Evolutionary conservation across 2,888 invertebrate species (phyloP).

Genomic region (Deroplatys truncata): DNA sequence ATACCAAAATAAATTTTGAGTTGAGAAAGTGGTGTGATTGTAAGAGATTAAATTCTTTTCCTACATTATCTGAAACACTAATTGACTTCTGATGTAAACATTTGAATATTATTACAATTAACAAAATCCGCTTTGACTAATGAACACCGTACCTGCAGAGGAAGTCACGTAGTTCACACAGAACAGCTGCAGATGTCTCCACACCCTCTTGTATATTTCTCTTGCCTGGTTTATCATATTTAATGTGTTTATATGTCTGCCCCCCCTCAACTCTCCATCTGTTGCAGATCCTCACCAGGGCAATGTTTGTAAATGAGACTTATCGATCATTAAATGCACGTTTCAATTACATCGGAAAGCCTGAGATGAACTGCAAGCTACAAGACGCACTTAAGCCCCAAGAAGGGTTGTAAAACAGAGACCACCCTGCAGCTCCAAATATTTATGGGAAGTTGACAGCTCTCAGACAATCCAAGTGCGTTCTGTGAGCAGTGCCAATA

Average conservation of each 20-base stretch:
- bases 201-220: not conserved
- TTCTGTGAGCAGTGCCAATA: not conserved
- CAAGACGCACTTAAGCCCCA: not conserved
- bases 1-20: no score
- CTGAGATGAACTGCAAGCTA: not conserved
- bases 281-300: not conserved
- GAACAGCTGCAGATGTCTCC: no score
- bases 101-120: no score
- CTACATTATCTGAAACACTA: no score
- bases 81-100: no score
- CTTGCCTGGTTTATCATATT: not conserved
- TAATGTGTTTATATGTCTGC: not conserved
- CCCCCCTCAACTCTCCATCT: not conserved
- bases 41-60: no score
- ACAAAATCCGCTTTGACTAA: no score
- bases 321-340: not conserved
- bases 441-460: slow-evolving; percentile 4
- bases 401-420: not conserved
- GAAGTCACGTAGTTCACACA: no score
- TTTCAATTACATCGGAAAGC: not conserved
- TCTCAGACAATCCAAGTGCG: not conserved
- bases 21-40: no score
- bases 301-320: no score
- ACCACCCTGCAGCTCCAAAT: not conserved
- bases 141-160: no score